Evolutionary conservation across 2,797 vertebrate genomes (phyloP).

Genomic region (Cuculus canorus): DNA sequence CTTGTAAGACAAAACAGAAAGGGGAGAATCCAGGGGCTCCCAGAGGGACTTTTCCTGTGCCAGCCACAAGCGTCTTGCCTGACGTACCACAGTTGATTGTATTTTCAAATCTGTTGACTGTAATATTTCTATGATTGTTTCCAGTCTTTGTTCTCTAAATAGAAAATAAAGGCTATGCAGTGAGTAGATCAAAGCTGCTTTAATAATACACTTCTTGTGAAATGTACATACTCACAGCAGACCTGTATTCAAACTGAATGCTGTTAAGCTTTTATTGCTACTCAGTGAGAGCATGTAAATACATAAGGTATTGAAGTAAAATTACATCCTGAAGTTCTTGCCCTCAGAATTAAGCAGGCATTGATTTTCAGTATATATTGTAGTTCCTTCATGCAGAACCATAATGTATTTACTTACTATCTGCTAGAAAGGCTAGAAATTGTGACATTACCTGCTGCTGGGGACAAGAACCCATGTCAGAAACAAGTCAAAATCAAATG

Average conservation of each 20-base stretch:
- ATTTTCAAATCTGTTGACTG: neutral
- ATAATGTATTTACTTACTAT: constrained; percentile 17
- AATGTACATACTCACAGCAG: neutral
- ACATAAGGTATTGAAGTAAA: constrained; percentile 17
- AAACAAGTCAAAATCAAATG: neutral
- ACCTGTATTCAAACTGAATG: neutral
- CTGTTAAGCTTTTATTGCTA: constrained; percentile 36
- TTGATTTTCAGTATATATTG: constrained; percentile 44
- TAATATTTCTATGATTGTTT: neutral
- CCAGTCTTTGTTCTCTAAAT: neutral
- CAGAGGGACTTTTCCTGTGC: neutral
- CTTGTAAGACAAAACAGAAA: neutral
- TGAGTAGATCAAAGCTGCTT: neutral
- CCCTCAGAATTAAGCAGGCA: constrained; percentile 14
- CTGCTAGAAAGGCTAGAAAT: neutral
- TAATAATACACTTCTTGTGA: neutral
- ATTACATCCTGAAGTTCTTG: constrained; percentile 8
- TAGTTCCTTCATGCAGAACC: constrained; percentile 35
- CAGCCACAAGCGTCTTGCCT: neutral
- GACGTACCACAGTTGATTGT: neutral
- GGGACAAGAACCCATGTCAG: neutral
- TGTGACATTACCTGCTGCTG: constrained; percentile 24
- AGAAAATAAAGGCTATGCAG: neutral
- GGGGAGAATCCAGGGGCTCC: neutral
- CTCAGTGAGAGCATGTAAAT: neutral